A percentile compares a stretch with the other conserved stretches of the same genome.
Conservation (phyloP, 2,113 vertebrate genomes). For the Prietella phreatophila region DNA sequence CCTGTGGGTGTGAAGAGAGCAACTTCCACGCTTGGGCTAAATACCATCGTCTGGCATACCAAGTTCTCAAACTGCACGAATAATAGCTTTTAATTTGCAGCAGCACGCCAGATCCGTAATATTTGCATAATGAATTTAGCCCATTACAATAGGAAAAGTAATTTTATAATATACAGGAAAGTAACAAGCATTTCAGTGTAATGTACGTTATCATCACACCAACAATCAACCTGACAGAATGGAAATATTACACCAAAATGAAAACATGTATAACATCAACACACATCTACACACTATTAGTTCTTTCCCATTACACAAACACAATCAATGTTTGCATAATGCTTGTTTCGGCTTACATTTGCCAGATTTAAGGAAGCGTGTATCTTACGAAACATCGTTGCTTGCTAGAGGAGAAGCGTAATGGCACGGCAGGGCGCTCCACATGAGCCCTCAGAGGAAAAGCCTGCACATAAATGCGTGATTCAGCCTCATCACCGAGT, state of each 20-base stretch:
- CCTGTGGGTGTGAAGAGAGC: slow-evolving; percentile 67
- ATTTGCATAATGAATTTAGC: background rate
- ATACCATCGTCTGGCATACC: slow-evolving; percentile 59
- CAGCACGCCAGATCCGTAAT: slow-evolving; percentile 53
- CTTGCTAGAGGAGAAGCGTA: background rate
- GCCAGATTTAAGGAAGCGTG: background rate
- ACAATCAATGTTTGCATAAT: background rate
- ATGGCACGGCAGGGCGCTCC: background rate
- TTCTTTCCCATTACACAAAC: slow-evolving; percentile 4
- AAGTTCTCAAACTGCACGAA: slow-evolving; percentile 66
- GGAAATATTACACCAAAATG: background rate
- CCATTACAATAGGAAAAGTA: background rate
- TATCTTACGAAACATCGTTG: slow-evolving; percentile 12
- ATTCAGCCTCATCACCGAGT: slow-evolving; percentile 63
- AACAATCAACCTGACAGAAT: background rate
- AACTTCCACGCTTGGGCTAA: slow-evolving; percentile 38
- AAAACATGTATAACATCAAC: too few species aligned
- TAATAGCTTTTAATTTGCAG: slow-evolving; percentile 60
- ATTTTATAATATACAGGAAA: background rate
- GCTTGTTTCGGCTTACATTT: slow-evolving; percentile 1
- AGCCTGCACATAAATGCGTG: slow-evolving; percentile 39
- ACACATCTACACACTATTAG: background rate
- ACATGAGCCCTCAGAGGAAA: slow-evolving; percentile 23
- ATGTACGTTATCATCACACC: background rate
- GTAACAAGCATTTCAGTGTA: background rate